phyloP scores from a whole-genome alignment of 2,113 vertebrate genomes.

The Neotragus moschatus region DNA sequence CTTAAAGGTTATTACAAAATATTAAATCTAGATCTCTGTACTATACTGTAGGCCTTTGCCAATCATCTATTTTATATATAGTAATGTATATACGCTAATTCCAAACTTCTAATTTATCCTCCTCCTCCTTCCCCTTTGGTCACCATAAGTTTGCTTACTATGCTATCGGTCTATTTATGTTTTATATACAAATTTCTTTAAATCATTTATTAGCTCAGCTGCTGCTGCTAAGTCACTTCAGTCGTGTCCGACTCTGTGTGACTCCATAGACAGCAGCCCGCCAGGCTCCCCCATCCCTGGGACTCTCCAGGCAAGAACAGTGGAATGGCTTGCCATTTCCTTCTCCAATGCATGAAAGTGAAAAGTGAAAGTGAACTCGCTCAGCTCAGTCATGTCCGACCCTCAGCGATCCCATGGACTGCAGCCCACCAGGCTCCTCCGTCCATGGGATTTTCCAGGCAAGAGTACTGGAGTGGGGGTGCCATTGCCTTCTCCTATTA shows the following conservation, averaged over 20 bases:
- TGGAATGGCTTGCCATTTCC: too few relatives aligned
- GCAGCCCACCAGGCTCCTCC: too few relatives aligned
- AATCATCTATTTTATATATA: background rate
- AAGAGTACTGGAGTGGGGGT: too few relatives aligned
- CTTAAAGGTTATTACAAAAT: background rate
- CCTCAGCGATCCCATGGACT: too few relatives aligned
- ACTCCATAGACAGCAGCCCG: too few relatives aligned
- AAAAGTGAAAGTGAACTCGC: too few relatives aligned
- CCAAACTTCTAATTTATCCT: background rate
- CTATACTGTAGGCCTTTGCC: background rate
- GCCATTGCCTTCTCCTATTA: too few relatives aligned
- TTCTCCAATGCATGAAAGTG: too few relatives aligned
- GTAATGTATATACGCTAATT: background rate
- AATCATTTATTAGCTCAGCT: background rate
- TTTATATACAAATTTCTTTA: background rate
- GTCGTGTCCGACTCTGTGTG: rapidly evolving
- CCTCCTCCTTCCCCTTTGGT: background rate
- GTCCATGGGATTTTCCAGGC: too few relatives aligned
- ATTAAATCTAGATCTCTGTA: background rate
- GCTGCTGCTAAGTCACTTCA: too few relatives aligned
- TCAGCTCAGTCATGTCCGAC: too few relatives aligned
- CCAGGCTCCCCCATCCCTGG: rapidly evolving
- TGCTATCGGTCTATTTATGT: background rate
- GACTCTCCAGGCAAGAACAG: too few relatives aligned
- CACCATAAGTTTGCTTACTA: background rate